Evolutionary conservation across 2,888 invertebrate species (phyloP), one percentile per base, ranked within the genome.

Genomic region (Pseudoips prasinana): DNA sequence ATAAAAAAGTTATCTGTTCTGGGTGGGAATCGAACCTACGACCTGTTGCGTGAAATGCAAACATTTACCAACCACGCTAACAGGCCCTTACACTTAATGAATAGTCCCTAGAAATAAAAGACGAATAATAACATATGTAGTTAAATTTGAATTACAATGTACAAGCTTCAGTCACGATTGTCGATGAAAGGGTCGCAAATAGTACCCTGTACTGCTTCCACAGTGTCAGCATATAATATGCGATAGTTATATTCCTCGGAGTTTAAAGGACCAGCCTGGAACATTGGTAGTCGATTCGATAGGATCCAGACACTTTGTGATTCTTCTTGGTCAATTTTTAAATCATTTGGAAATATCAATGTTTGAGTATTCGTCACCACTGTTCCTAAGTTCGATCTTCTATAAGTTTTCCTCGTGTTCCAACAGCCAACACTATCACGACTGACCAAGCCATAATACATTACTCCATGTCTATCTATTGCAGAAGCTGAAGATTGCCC

Each of bases 361-460:
- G 93, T 91, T 6, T 90, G 90, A 1, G 89, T 74, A 71, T 92
- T 92, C 20, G 80, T 73, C 0, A 92, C 93, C 0, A 94, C 88
- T 1, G 93, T 74, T 0, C 91, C 93, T 9, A 92, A 76, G 52
- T 92, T 93, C 4, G 80, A 79, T 17, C 90, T 90, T 22, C 80
- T 86, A 61, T 95, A 95, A 0, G 92, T 91, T 54, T 94, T 94
- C 0, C 87, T 86, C 0, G 92, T 92, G 57, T 96, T 93, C 96
- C 96, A 96, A 61, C 96, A 96, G 24, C 93, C 94, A 0, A 96
- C 79, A 8, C 92, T 91, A 62, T 95, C 94, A 34, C 91, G 90
- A 29, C 93, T 92, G 0, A 95, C 94, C 67, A 95, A 90, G 66
- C 96, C 95, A 64, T 91, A 95, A 71, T 93, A 95, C 92, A 95